Evolutionary conservation across 2,888 invertebrate genomes (phyloP).

Genomic region (Watsonalla cultraria): DNA sequence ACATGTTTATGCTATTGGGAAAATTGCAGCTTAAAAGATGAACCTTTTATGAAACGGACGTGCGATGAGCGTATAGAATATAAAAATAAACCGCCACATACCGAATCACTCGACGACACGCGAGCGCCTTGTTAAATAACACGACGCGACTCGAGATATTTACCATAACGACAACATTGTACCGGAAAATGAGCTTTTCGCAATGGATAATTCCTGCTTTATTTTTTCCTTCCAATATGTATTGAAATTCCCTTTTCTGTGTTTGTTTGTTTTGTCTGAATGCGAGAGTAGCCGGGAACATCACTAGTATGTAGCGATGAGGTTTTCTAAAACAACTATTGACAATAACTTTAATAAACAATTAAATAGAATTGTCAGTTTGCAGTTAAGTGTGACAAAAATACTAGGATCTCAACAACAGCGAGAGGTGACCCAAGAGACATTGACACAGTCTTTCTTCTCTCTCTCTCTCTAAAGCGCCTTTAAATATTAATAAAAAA

Average conservation of each 20-base stretch:
- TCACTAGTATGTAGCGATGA: too few species aligned
- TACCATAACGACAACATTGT: slow-evolving; percentile 18
- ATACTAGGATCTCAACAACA: too few species aligned
- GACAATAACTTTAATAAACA: too few species aligned
- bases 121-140: slow-evolving; percentile 19
- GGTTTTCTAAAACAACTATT: too few species aligned
- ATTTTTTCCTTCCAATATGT: background rate
- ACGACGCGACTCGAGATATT: slow-evolving; percentile 19
- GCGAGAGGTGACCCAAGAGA: too few species aligned
- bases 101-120: slow-evolving; percentile 19
- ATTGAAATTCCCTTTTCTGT: background rate
- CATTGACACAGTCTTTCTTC: too few species aligned
- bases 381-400: too few species aligned
- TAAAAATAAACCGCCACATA: slow-evolving; percentile 16
- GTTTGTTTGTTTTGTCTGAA: background rate
- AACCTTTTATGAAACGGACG: slow-evolving; percentile 9
- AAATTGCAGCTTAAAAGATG: slow-evolving; percentile 7
- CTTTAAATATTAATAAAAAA: too few species aligned
- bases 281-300: too few species aligned
- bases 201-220: slow-evolving; percentile 7
- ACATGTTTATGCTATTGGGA: too few species aligned
- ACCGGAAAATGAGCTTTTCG: slow-evolving; percentile 27
- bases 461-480: too few species aligned
- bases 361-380: too few species aligned
- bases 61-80: slow-evolving; percentile 15